These are phyloP conservation scores for Mesocricetus auratus DNA, from an alignment of 2,113 vertebrate species.

Conservation along the genomic window DNA sequence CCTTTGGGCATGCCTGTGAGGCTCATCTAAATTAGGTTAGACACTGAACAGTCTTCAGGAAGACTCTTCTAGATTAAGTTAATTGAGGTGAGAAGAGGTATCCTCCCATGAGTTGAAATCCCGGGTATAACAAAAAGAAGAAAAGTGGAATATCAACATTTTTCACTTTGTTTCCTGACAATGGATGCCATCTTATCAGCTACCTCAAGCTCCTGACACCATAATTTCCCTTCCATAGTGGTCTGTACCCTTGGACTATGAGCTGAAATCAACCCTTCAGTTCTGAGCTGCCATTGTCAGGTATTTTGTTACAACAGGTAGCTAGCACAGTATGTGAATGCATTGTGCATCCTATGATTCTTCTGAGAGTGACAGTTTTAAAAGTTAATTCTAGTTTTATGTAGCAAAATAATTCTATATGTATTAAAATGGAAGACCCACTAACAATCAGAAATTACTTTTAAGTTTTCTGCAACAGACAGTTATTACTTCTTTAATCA, in stretches of 20 bases:
- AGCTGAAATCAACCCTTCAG: too few species aligned
- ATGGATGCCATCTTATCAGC: too few species aligned
- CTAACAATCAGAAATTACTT: constrained; percentile 48
- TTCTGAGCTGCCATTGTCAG: neutral
- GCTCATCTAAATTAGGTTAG: neutral
- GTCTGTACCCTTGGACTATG: neutral
- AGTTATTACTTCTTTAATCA: constrained; percentile 11
- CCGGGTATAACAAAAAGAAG: neutral
- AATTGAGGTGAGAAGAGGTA: neutral
- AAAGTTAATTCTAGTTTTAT: neutral
- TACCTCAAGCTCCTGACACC: too few species aligned
- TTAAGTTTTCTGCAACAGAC: constrained; percentile 47
- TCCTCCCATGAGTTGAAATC: neutral
- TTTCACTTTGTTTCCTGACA: neutral
- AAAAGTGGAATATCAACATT: neutral
- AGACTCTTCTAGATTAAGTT: neutral
- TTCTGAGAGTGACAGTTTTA: neutral
- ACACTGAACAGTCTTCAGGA: neutral
- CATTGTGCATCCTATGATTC: neutral
- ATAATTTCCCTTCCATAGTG: too few species aligned
- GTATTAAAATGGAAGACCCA: constrained; percentile 19
- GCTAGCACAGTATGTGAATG: neutral
- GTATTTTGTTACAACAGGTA: neutral
- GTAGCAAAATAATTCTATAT: constrained; percentile 15
- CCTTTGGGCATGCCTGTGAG: neutral